Evolutionary conservation across 2,797 vertebrate genomes (phyloP).

Genomic region (Eulemur coronatus): DNA sequence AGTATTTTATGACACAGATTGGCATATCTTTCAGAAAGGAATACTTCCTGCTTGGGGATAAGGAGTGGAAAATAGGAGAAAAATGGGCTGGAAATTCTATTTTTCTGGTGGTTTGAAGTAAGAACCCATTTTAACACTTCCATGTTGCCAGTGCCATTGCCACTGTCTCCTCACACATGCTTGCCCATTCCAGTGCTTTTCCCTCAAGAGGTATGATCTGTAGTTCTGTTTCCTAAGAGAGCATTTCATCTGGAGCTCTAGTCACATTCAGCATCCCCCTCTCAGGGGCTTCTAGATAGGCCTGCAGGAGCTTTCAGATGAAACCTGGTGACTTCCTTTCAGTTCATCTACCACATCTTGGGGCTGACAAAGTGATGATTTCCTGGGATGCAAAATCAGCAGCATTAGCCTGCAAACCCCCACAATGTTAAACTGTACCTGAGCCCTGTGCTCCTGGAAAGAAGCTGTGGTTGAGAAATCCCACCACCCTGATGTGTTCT

Average conservation of each 20-base stretch:
- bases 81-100: neutral
- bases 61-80: neutral
- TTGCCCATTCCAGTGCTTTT: neutral
- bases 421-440: neutral
- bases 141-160: too few species aligned
- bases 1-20: neutral
- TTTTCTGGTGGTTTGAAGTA: too few species aligned
- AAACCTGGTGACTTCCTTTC: neutral
- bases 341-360: neutral
- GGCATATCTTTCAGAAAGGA: neutral
- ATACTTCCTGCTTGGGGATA: neutral
- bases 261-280: neutral
- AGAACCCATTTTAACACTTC: neutral
- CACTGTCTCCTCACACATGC: neutral
- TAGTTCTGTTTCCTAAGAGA: neutral
- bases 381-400: neutral
- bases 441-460: neutral
- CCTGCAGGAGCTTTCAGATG: neutral
- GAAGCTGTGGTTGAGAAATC: neutral
- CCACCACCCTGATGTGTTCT: neutral
- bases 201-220: neutral
- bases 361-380: neutral
- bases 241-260: neutral
- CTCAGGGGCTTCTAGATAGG: neutral
- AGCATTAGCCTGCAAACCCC: neutral